Conservation (phyloP, 2,797 vertebrate genomes). For the Melanotaenia trifasciata region DNA sequence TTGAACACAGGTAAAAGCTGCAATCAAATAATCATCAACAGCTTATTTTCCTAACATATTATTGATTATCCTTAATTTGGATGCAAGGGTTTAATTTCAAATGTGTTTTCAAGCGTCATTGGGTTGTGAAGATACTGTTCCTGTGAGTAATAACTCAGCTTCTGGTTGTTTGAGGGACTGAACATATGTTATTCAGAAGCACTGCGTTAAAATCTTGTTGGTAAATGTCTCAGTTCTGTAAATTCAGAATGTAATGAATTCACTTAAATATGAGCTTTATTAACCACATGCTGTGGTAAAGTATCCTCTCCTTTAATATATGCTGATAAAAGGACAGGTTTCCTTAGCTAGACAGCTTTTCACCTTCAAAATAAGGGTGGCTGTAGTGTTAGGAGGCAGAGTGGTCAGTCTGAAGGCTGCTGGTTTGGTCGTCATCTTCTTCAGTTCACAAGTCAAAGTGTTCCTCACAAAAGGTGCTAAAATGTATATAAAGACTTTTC, state of each 20-base stretch:
- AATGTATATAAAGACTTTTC: too few species aligned
- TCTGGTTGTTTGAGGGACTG: neutral
- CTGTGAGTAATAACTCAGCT: neutral
- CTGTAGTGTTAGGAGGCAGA: too few species aligned
- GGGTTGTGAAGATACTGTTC: neutral
- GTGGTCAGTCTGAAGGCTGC: too few species aligned
- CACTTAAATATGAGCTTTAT: neutral
- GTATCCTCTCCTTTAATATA: neutral
- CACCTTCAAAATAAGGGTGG: too few species aligned
- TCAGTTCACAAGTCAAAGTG: too few species aligned
- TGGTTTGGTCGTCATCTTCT: too few species aligned
- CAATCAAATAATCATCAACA: neutral
- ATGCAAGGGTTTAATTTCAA: neutral
- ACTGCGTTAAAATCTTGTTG: neutral
- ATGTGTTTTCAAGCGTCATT: neutral
- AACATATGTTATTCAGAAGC: neutral
- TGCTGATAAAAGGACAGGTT: neutral
- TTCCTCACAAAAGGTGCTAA: too few species aligned
- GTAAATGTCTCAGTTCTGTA: neutral
- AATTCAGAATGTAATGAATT: neutral
- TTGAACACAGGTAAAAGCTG: neutral
- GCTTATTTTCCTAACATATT: neutral
- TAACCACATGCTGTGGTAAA: neutral
- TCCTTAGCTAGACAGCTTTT: neutral
- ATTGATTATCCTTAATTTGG: neutral